These are phyloP conservation scores for Tetragonula clypearis DNA, from an alignment of 1,140 invertebrate species.

Conservation along the genomic window DNA sequence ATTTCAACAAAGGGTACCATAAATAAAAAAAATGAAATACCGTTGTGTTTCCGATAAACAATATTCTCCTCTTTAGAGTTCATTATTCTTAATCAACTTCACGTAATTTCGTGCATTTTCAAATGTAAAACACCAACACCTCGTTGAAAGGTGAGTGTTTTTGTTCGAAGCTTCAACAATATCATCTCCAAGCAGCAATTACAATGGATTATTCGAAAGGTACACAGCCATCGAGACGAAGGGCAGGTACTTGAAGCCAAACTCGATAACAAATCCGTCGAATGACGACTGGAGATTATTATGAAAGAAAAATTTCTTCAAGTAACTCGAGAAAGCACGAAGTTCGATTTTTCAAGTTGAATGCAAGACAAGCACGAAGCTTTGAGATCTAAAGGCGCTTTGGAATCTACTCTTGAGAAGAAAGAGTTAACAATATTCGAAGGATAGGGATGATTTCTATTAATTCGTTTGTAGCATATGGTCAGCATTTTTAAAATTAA, in stretches of 20 bases:
- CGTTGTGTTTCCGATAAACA: too few relatives aligned
- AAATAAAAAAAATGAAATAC: too few relatives aligned
- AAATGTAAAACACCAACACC: not conserved
- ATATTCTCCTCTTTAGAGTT: too few relatives aligned
- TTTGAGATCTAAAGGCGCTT: not conserved
- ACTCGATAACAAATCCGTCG: not conserved
- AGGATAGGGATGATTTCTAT: not conserved
- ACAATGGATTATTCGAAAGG: not conserved
- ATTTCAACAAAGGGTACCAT: too few relatives aligned
- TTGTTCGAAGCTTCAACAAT: not conserved
- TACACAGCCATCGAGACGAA: not conserved
- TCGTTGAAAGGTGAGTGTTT: not conserved
- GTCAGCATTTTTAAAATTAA: not conserved
- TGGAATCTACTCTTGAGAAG: not conserved
- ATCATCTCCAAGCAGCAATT: not conserved
- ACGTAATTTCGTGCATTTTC: not conserved
- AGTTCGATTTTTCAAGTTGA: conserved; percentile 12
- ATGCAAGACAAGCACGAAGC: not conserved
- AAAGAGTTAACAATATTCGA: not conserved
- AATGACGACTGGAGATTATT: not conserved
- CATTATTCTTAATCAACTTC: not conserved
- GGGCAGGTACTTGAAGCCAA: not conserved
- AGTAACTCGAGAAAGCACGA: not conserved
- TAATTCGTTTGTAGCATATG: not conserved
- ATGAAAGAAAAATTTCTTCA: conserved; percentile 20